These are phyloP conservation scores for Propithecus deckenii DNA, from an alignment of 2,797 vertebrate genomes.

Conservation along the genomic window DNA sequence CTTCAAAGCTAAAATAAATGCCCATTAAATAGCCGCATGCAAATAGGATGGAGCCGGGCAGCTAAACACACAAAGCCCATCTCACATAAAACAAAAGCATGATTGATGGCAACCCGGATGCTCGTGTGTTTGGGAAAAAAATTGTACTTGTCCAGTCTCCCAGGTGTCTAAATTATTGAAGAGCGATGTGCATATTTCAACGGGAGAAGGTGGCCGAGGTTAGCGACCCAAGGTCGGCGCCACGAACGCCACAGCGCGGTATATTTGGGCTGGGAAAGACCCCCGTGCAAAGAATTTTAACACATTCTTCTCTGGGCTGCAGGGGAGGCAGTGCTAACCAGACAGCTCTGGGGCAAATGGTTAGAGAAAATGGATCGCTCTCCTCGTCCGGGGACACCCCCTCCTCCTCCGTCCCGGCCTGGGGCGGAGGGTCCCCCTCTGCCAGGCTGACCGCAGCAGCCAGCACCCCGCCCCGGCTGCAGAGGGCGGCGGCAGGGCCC, in stretches of 20 bases:
- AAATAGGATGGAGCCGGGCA: conserved; percentile 46
- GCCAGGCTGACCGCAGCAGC: background rate
- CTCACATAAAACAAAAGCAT: conserved; percentile 68
- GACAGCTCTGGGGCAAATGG: conserved; percentile 39
- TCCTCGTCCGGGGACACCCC: background rate
- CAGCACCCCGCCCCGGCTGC: background rate
- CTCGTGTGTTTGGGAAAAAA: conserved; percentile 40
- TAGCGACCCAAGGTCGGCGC: background rate
- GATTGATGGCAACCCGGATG: conserved; percentile 44
- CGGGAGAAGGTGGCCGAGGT: conserved; percentile 50
- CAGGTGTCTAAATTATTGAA: conserved; percentile 59
- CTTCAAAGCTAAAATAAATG: conserved; percentile 73
- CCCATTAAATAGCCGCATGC: conserved; percentile 57
- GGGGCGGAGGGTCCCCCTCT: background rate
- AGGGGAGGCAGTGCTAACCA: background rate
- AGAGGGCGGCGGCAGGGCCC: background rate
- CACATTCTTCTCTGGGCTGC: conserved; percentile 21
- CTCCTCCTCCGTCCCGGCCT: background rate
- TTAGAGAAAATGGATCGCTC: conserved; percentile 63
- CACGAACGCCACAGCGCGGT: background rate
- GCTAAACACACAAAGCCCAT: conserved; percentile 72
- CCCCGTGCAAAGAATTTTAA: background rate
- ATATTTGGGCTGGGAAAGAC: conserved; percentile 4
- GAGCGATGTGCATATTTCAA: conserved; percentile 61
- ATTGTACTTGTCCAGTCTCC: conserved; percentile 51